Conservation (phyloP, 2,888 invertebrate genomes). For the Noctua fimbriata region DNA sequence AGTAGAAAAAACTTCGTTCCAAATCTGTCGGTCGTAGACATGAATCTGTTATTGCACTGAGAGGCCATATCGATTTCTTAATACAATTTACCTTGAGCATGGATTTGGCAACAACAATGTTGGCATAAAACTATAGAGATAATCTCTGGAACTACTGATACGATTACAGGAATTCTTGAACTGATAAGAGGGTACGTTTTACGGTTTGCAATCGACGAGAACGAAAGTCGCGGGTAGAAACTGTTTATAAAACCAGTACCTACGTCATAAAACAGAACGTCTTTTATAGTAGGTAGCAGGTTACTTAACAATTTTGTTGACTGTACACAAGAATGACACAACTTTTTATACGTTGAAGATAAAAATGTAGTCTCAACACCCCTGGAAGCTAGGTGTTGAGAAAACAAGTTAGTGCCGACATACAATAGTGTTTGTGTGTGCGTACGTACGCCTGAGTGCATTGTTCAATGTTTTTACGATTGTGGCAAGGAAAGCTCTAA, state of each 20-base stretch:
- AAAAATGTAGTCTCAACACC: slow-evolving; percentile 56
- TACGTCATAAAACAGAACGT: not conserved
- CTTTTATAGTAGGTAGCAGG: not conserved
- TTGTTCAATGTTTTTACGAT: slow-evolving; percentile 54
- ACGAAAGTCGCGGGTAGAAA: not conserved
- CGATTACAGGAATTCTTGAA: too few species aligned
- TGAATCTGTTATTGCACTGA: slow-evolving; percentile 49
- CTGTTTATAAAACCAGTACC: not conserved
- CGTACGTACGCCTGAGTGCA: slow-evolving; percentile 27
- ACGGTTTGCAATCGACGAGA: too few species aligned
- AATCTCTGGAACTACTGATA: not conserved
- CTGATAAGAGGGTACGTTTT: too few species aligned
- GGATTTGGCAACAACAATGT: slow-evolving; percentile 59
- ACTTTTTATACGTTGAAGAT: slow-evolving; percentile 59
- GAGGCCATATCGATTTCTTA: slow-evolving; percentile 48
- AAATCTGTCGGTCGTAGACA: slow-evolving; percentile 28
- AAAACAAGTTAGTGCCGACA: slow-evolving; percentile 50
- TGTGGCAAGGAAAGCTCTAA: slow-evolving; percentile 7
- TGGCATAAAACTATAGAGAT: slow-evolving; percentile 37
- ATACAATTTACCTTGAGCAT: slow-evolving; percentile 42
- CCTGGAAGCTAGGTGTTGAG: slow-evolving; percentile 44
- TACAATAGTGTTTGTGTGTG: slow-evolving; percentile 32
- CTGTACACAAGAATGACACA: slow-evolving; percentile 37
- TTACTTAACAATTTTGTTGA: slow-evolving; percentile 1
- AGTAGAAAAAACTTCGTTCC: slow-evolving; percentile 13